phyloP scores from a whole-genome alignment of 23 tunicate species.

The Trididemnum nubilum region DNA sequence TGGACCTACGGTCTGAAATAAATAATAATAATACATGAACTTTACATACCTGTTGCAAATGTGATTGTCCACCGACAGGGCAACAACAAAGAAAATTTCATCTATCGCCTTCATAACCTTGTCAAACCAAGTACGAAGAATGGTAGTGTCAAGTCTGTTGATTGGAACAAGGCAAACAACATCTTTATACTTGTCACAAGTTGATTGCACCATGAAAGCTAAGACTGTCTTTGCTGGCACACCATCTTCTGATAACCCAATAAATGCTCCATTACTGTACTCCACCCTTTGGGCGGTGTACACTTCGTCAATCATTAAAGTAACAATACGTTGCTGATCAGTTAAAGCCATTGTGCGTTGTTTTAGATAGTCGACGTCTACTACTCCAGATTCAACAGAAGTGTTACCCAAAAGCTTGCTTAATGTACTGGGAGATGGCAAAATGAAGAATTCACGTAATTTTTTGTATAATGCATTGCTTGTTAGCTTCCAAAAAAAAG shows the following conservation, averaged over 20 bases:
- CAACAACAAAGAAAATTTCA: neutral
- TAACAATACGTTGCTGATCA: neutral
- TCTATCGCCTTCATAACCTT: neutral
- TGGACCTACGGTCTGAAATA: too few species aligned
- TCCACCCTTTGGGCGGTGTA: neutral
- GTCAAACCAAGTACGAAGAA: neutral
- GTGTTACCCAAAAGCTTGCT: slow-evolving; percentile 1
- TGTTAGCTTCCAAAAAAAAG: neutral
- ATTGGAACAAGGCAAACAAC: neutral
- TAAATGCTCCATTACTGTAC: neutral
- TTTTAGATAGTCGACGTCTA: neutral
- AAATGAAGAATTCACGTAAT: neutral
- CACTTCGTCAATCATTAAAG: neutral
- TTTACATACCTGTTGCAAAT: neutral
- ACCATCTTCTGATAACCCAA: neutral
- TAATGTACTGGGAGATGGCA: neutral
- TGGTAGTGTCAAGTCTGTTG: neutral
- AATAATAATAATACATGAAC: neutral
- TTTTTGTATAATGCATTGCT: neutral
- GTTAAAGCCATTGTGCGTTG: neutral
- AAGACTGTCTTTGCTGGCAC: neutral
- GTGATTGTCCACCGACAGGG: neutral
- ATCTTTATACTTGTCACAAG: neutral
- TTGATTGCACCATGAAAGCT: neutral
- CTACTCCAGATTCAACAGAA: neutral